Conservation (phyloP, 2,113 vertebrate genomes). For the Callospermophilus lateralis region DNA sequence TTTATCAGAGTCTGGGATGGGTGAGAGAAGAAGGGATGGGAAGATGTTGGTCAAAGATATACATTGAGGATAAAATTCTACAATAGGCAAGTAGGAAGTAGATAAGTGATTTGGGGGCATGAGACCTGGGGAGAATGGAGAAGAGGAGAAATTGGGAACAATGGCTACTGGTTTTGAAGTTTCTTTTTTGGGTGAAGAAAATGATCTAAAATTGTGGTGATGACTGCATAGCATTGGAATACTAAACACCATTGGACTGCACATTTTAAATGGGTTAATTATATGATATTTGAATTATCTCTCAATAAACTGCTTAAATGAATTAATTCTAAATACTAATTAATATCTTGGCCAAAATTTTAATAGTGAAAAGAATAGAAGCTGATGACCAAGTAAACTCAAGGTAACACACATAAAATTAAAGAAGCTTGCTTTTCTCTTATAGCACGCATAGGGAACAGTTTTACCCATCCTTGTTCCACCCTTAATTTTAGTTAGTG, state of each 20-base stretch:
- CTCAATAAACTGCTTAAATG: not conserved
- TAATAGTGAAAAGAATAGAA: not conserved
- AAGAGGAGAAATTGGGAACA: not conserved
- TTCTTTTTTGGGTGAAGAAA: not conserved
- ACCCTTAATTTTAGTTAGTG: not conserved
- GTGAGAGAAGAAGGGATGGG: too few species aligned
- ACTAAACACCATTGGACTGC: too few species aligned
- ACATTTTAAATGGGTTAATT: not conserved
- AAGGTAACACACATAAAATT: not conserved
- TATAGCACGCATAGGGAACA: not conserved
- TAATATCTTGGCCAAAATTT: not conserved
- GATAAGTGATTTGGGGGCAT: too few species aligned
- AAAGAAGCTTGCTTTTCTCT: not conserved
- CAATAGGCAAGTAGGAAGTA: not conserved
- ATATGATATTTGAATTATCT: not conserved
- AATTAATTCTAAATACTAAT: not conserved
- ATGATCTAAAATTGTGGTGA: not conserved
- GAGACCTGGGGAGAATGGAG: not conserved
- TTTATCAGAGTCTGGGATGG: too few species aligned
- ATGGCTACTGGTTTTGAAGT: not conserved
- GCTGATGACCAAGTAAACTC: not conserved
- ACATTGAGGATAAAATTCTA: too few species aligned
- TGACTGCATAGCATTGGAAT: too few species aligned
- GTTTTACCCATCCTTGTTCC: not conserved
- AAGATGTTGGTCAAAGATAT: too few species aligned